These are phyloP conservation scores for Acrossocheilus fasciatus DNA, from an alignment of 2,797 vertebrate species.

Conservation along the genomic window DNA sequence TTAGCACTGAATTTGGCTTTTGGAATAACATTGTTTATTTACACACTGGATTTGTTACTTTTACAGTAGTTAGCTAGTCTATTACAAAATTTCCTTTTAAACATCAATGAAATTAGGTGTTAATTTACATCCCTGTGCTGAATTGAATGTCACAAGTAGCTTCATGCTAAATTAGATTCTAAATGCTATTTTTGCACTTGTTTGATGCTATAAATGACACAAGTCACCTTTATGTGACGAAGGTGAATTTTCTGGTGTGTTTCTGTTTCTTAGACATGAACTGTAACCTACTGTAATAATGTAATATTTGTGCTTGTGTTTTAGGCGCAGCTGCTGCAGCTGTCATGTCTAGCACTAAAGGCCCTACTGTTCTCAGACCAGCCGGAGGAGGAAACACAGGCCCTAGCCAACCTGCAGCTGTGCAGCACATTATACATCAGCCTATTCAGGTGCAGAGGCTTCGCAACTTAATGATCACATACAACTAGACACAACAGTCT, in stretches of 20 bases:
- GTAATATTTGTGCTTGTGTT: conserved; percentile 28
- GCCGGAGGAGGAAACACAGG: conserved; percentile 87
- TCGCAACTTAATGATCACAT: not conserved
- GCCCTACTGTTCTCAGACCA: conserved; percentile 91
- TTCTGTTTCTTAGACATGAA: not conserved
- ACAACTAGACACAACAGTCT: not conserved
- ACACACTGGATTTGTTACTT: not conserved
- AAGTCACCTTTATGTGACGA: not conserved
- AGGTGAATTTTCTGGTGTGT: not conserved
- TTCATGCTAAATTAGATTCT: not conserved
- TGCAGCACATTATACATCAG: conserved; percentile 97
- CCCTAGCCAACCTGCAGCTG: conserved; percentile 85
- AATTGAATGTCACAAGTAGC: not conserved
- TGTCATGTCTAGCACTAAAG: conserved; percentile 97
- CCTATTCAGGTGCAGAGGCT: conserved; percentile 85
- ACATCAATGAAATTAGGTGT: not conserved
- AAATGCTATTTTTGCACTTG: not conserved
- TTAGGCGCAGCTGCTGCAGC: conserved; percentile 95
- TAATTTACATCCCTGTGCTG: not conserved
- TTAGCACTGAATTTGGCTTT: not conserved
- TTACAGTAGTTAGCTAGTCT: not conserved
- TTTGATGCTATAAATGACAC: not conserved
- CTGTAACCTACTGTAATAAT: not conserved
- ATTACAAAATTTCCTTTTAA: not conserved
- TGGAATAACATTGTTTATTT: not conserved